phyloP scores from a whole-genome alignment of 2,113 vertebrate genomes.

The Heterochromis multidens region DNA sequence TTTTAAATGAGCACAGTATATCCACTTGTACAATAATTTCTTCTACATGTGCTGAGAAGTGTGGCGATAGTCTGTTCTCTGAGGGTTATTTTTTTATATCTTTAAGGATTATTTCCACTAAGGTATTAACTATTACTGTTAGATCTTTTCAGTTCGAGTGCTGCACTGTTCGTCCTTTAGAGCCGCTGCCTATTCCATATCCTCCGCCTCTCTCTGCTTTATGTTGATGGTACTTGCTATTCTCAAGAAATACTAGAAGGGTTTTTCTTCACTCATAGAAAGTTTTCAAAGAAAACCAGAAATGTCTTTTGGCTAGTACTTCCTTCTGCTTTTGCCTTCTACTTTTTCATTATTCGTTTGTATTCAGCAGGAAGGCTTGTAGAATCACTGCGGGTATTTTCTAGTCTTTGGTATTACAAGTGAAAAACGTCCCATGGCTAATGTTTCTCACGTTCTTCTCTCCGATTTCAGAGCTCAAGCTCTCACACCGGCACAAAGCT shows the following conservation, averaged over 20 bases:
- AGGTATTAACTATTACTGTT: neutral
- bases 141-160: neutral
- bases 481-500: neutral
- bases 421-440: neutral
- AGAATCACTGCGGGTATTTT: neutral
- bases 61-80: neutral
- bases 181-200: neutral
- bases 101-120: neutral
- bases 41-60: neutral
- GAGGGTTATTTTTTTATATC: neutral
- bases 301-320: neutral
- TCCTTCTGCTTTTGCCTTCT: neutral
- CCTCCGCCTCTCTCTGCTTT: neutral
- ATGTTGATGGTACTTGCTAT: neutral
- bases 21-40: neutral
- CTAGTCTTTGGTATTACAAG: neutral
- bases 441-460: neutral
- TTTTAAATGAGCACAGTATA: neutral
- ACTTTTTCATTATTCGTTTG: neutral
- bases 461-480: neutral
- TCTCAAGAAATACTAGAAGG: neutral
- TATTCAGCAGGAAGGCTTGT: neutral
- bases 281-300: constrained; percentile 1
- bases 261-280: neutral
- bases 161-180: neutral